Evolutionary conservation across 2,797 vertebrate genomes (phyloP).

Genomic region (Limnodromus scolopaceus): DNA sequence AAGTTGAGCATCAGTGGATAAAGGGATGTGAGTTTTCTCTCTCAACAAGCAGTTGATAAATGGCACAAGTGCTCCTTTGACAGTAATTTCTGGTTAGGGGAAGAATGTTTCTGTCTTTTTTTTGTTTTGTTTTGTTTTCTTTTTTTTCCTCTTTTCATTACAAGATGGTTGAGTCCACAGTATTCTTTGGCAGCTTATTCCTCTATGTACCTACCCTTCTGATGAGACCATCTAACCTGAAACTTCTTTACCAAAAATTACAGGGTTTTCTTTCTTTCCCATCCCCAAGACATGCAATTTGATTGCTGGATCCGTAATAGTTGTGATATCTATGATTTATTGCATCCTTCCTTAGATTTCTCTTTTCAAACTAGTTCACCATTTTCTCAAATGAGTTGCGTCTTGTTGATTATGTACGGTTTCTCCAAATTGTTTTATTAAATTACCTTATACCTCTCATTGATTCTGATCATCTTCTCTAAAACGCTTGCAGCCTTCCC

Average conservation of each 20-base stretch:
- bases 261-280: background rate
- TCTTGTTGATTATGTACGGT: background rate
- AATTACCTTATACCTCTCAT: background rate
- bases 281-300: background rate
- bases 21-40: background rate
- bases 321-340: background rate
- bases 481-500: background rate
- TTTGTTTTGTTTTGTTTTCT: rapidly evolving
- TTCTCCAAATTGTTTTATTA: background rate
- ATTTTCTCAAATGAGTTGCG: background rate
- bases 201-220: background rate
- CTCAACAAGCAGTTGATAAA: background rate
- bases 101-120: background rate
- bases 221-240: background rate
- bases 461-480: background rate
- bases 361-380: background rate
- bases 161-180: background rate
- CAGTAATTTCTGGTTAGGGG: background rate
- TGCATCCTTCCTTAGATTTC: background rate
- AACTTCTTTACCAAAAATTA: background rate
- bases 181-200: background rate
- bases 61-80: background rate
- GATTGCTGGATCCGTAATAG: background rate
- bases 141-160: background rate
- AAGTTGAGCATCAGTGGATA: background rate